Base-by-base conservation (phyloP, 35 echinoderm and acorn worm genomes). In the Acanthaster planci region DNA sequence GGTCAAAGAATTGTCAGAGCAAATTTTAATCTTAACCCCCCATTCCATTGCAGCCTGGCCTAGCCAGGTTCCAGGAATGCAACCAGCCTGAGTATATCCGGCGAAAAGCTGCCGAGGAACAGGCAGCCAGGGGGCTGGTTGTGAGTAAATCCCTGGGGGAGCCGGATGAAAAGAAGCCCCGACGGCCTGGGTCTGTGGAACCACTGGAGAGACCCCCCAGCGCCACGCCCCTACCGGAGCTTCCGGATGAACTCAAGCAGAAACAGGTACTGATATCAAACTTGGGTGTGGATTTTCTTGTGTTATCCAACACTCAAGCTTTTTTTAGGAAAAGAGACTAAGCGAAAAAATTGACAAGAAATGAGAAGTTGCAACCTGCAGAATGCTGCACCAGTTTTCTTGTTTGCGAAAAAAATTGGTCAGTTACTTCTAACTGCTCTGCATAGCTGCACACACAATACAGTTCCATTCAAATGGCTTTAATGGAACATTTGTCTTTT, bases 61-160 rank as follows among this genome's bases (percentile, higher is more conserved):
- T 94, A 23, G 88, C 90, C 12, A 98, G 76, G 51, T 98, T 98
- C 60, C 95, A 98, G 78, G 82, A 83, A 50, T 80, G 84, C 8
- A 88, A 98, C 50, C 92, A 98, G 80, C 95, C 95, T 42, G 95
- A 98, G 12, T 91, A 89, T 56, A 98, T 93, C 39, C 59, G 95
- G 42, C 91, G 86, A 21, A 97, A 87, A 76, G 95, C 95, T 50
- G 95, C 92, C 14, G 95, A 98, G 38, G 95, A 92, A 7, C 77
- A 90, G 29, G 90, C 51, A 19, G 56, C 76, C 7, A 67, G 86
- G 60, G 83, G 82, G 8, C 77, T 89, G 55, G 58, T 77, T 18
- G 57, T 80, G 4, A 67, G 44, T 17, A 35, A 87, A 53, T 34
- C 59, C 1, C 60, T 29, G 79, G 95, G 82, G 21, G 92, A 94